Base-by-base conservation (phyloP, 2,797 vertebrate species). In the Chelon auratus region DNA sequence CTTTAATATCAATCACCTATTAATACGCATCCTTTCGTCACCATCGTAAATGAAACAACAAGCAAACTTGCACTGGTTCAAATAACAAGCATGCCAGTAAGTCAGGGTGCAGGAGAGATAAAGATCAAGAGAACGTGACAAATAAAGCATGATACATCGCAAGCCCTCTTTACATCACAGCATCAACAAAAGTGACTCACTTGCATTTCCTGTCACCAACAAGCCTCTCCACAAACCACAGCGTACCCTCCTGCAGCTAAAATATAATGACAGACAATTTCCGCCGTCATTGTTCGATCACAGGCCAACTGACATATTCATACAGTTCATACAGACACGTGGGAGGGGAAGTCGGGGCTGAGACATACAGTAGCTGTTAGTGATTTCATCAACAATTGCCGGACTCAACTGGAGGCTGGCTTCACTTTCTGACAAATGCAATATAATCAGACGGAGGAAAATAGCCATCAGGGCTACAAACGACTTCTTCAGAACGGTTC, bases 181-280 rank as follows among this genome's bases (percentile, higher is more conserved):
- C 8, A 0, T 22, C 33, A 26, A 57, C 22, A 60, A 68, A 56
- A 12, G 18, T 62, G 62, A 82, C 24, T 74, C 45, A 64, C 53
- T 65, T 43, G 57, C 40, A 65, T 63, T 88, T 90, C 85, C 85
- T 77, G 75, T 76, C 75, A 57, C 51, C 55, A 72, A 24, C 55
- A 20, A 48, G 51, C 4, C 17, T n/a, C 62, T 58, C n/a, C 37
- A 33, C 30, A 51, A 65, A 68, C 54, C 53, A 3, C 68, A 70
- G 22, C 15, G 0, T 3, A 43, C 62, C 14, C 54, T 79, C 71
- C 62, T 72, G 74, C 68, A 68, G 51, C 37, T 56, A 52, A 48
- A 43, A 62, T 37, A 43, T 22, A 51, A 65, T 42, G 42, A 45
- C 53, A 72, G 14, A 14, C 18, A 45, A 57, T 62, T 85, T 57